These are phyloP conservation scores for Dryas iulia DNA, from an alignment of 1,140 invertebrate genomes.

Conservation along the genomic window DNA sequence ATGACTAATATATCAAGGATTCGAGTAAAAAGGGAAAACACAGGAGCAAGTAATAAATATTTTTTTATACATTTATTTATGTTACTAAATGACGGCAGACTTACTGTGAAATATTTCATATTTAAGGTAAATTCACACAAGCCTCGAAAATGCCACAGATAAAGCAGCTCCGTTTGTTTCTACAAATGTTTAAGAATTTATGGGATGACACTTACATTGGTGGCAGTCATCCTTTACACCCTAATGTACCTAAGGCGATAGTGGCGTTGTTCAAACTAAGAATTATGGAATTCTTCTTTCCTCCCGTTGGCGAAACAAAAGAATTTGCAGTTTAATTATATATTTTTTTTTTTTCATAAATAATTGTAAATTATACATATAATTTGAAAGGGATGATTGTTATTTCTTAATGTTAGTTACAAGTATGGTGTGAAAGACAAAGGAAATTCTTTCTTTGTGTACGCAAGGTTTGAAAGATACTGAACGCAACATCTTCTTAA, in stretches of 20 bases:
- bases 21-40: slow-evolving; percentile 30
- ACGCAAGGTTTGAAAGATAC: too few species aligned
- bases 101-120: neutral
- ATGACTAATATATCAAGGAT: slow-evolving; percentile 12
- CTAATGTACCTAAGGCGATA: slow-evolving; percentile 38
- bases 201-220: slow-evolving; percentile 37
- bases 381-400: too few species aligned
- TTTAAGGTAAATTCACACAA: slow-evolving; percentile 45
- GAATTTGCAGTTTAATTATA: neutral
- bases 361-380: neutral
- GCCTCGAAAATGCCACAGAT: slow-evolving; percentile 43
- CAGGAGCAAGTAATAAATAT: slow-evolving; percentile 21
- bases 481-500: too few species aligned
- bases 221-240: slow-evolving; percentile 44
- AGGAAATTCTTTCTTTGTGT: too few species aligned
- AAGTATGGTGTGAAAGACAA: too few species aligned
- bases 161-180: slow-evolving; percentile 41
- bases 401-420: too few species aligned
- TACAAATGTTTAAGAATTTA: slow-evolving; percentile 44
- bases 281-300: slow-evolving; percentile 45
- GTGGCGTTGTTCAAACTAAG: slow-evolving; percentile 36
- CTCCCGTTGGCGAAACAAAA: slow-evolving; percentile 29
- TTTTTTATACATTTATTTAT: neutral
- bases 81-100: neutral
- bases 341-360: neutral